phyloP scores from a whole-genome alignment of 2,888 invertebrate genomes.

The Drosophila niveifrons region DNA sequence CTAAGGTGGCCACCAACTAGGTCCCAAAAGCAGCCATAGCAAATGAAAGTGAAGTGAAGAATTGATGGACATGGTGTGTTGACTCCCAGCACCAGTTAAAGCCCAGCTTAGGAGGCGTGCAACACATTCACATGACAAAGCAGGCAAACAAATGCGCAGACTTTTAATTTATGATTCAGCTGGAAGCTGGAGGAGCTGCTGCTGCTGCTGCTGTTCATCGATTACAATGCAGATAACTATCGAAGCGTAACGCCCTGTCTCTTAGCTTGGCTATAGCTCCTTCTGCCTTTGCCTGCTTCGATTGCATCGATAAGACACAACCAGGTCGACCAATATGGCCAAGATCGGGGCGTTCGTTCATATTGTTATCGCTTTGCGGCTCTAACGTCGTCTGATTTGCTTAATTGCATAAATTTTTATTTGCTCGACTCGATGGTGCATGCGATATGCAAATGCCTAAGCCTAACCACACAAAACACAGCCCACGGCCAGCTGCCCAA shows the following conservation, averaged over 20 bases:
- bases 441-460: conserved; percentile 73
- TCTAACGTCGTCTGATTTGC: conserved; percentile 67
- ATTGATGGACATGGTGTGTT: conserved; percentile 77
- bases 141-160: conserved; percentile 67
- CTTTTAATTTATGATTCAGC: conserved; percentile 70
- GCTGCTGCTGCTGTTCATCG: conserved; percentile 15
- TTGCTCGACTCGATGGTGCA: conserved; percentile 75
- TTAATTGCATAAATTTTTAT: conserved; percentile 82
- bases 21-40: conserved; percentile 35
- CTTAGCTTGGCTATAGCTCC: conserved; percentile 24
- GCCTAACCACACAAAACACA: conserved; percentile 26
- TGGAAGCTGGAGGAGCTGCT: conserved; percentile 53
- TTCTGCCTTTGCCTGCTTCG: background rate
- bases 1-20: conserved; percentile 37
- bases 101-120: conserved; percentile 53
- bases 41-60: conserved; percentile 83
- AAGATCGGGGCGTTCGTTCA: conserved; percentile 36
- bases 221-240: conserved; percentile 64
- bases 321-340: conserved; percentile 23
- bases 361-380: conserved; percentile 49
- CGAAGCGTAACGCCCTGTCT: conserved; percentile 67
- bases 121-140: conserved; percentile 67
- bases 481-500: conserved; percentile 54
- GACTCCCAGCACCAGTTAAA: conserved; percentile 14
- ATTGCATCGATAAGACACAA: conserved; percentile 30